Conservation (phyloP, 2,113 vertebrate species). For the Oreochromis niloticus region DNA sequence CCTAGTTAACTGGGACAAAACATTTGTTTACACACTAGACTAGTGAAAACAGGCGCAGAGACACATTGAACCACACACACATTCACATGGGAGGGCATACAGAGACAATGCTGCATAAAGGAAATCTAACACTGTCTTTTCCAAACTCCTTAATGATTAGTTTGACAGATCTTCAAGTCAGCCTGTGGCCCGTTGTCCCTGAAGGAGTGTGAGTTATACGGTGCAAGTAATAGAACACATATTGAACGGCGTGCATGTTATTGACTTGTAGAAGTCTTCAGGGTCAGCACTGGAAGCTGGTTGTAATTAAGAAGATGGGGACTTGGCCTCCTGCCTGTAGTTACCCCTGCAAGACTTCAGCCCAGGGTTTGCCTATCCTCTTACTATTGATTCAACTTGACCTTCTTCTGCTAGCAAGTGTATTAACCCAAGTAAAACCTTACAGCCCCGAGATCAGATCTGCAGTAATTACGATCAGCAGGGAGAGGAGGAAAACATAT, state of each 20-base stretch:
- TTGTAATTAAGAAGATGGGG: constrained; percentile 35
- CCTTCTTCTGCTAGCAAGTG: constrained; percentile 7
- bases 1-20: constrained; percentile 63
- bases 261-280: not conserved
- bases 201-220: not conserved
- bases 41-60: not conserved
- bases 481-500: not conserved
- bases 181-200: not conserved
- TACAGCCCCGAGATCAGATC: not conserved
- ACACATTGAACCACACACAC: not conserved
- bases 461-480: not conserved
- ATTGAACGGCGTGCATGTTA: not conserved
- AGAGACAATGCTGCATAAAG: not conserved
- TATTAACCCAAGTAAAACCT: constrained; percentile 1
- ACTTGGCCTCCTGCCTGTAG: constrained; percentile 1
- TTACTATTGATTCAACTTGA: not conserved
- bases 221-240: not conserved
- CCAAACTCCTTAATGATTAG: not conserved
- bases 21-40: constrained; percentile 53
- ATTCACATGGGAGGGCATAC: not conserved
- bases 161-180: not conserved
- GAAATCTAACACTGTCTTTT: not conserved
- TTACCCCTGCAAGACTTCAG: not conserved
- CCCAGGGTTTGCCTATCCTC: not conserved
- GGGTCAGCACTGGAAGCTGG: constrained; percentile 5